Percentiles rank a stretch among this genome's conserved stretches.
Evolutionary conservation across 2,888 invertebrate species (phyloP).

Genomic region (Rhagonycha fulva): DNA sequence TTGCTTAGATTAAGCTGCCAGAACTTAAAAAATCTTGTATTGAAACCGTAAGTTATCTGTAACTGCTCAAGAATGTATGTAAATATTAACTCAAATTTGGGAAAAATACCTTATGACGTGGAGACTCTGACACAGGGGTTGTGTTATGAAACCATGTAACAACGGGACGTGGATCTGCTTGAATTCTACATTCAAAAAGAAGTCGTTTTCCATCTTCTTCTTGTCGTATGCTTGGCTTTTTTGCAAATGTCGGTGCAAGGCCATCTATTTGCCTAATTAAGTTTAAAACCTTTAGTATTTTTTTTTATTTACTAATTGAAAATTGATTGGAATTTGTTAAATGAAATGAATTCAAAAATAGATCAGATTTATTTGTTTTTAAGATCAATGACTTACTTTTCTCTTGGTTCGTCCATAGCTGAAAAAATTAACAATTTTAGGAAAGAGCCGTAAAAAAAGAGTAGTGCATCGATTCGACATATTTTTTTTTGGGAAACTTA

Average conservation of each 20-base stretch:
- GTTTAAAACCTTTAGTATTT: slow-evolving; percentile 23
- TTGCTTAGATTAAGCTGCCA: neutral
- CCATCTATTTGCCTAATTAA: slow-evolving; percentile 91
- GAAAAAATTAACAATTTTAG: slow-evolving; percentile 57
- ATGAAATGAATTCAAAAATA: neutral
- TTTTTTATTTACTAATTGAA: neutral
- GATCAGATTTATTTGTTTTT: neutral
- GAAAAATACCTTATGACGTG: slow-evolving; percentile 79
- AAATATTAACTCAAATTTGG: neutral
- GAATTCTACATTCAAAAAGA: slow-evolving; percentile 92
- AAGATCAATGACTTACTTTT: slow-evolving; percentile 75
- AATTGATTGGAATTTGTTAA: neutral
- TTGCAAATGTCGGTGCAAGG: slow-evolving; percentile 95
- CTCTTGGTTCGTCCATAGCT: slow-evolving; percentile 95
- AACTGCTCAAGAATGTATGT: neutral
- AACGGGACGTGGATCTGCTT: slow-evolving; percentile 88
- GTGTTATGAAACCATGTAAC: slow-evolving; percentile 92
- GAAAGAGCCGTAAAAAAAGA: neutral
- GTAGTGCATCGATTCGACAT: slow-evolving; percentile 12
- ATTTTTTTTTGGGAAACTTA: slow-evolving; percentile 65
- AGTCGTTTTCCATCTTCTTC: slow-evolving; percentile 94
- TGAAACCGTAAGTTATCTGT: neutral
- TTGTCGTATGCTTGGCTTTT: slow-evolving; percentile 96
- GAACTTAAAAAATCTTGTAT: neutral
- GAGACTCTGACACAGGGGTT: slow-evolving; percentile 75